Percentiles rank a stretch among this genome's conserved stretches.
Conservation (phyloP, 2,113 vertebrate genomes). For the Thunnus thynnus region DNA sequence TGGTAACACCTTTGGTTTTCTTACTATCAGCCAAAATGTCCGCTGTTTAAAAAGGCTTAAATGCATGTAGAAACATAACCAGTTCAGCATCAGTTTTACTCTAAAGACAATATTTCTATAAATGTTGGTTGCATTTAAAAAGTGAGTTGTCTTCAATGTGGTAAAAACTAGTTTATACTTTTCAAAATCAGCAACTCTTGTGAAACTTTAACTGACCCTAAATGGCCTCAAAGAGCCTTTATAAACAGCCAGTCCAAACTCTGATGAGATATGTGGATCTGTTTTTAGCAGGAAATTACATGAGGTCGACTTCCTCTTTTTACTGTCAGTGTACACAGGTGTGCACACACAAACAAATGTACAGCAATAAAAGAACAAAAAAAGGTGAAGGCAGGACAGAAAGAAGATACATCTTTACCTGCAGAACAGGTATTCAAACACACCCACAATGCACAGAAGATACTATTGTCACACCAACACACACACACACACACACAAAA, state of each 20-base stretch:
- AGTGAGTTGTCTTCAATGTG: too few species aligned
- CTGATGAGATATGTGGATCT: constrained; percentile 24
- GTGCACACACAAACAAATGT: background rate
- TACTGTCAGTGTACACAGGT: too few species aligned
- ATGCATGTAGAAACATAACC: background rate
- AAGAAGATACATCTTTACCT: constrained; percentile 15
- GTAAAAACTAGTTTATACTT: background rate
- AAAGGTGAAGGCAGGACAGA: background rate
- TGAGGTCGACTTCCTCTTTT: background rate
- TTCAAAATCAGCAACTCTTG: constrained; percentile 1
- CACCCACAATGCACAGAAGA: constrained; percentile 22
- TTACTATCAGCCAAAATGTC: background rate
- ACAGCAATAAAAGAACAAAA: background rate
- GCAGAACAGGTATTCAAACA: constrained; percentile 59
- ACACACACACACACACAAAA: background rate
- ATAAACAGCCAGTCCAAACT: background rate
- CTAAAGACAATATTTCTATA: too few species aligned
- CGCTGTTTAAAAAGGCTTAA: background rate
- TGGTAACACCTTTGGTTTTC: background rate
- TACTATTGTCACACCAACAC: constrained; percentile 23
- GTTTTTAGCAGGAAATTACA: constrained; percentile 35
- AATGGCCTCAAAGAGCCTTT: background rate
- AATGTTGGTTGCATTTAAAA: too few species aligned
- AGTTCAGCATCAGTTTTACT: background rate
- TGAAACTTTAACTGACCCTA: background rate